A percentile compares a stretch with the other conserved stretches of the same genome.
phyloP scores from a whole-genome alignment of 2,888 invertebrate genomes.

The Volucella zonaria region DNA sequence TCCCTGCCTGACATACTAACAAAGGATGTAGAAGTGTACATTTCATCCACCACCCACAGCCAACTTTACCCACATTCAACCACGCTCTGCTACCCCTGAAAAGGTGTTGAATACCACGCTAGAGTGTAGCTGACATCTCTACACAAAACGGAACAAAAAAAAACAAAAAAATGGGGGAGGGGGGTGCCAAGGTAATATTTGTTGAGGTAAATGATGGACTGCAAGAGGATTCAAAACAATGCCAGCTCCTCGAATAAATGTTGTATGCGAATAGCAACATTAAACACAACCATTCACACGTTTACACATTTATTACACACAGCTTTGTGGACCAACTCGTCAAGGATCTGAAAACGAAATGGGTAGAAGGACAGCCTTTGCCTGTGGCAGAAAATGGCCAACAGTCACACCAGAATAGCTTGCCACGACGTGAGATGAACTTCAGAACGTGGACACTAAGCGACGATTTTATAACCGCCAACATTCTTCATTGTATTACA shows the following conservation, averaged over 20 bases:
- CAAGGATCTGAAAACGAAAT: constrained; percentile 33
- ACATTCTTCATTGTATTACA: constrained; percentile 57
- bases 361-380: constrained; percentile 43
- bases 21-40: constrained; percentile 63
- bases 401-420: constrained; percentile 32
- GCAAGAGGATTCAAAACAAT: constrained; percentile 45
- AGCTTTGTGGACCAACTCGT: constrained; percentile 21
- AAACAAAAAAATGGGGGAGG: neutral
- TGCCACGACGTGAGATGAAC: constrained; percentile 7
- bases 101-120: constrained; percentile 50
- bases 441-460: constrained; percentile 42
- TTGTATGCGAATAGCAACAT: constrained; percentile 3
- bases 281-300: constrained; percentile 15
- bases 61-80: neutral
- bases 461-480: constrained; percentile 53
- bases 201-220: constrained; percentile 51
- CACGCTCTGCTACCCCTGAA: constrained; percentile 5
- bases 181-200: constrained; percentile 65
- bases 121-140: constrained; percentile 29
- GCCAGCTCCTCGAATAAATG: constrained; percentile 12
- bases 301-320: neutral
- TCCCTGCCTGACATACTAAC: constrained; percentile 53
- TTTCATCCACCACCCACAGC: constrained; percentile 13
- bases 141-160: constrained; percentile 11
- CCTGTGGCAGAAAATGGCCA: constrained; percentile 30